A percentile compares a stretch with the other conserved stretches of the same genome.
phyloP scores from a whole-genome alignment of 2,797 vertebrate species.

The Kryptopterus vitreolus region DNA sequence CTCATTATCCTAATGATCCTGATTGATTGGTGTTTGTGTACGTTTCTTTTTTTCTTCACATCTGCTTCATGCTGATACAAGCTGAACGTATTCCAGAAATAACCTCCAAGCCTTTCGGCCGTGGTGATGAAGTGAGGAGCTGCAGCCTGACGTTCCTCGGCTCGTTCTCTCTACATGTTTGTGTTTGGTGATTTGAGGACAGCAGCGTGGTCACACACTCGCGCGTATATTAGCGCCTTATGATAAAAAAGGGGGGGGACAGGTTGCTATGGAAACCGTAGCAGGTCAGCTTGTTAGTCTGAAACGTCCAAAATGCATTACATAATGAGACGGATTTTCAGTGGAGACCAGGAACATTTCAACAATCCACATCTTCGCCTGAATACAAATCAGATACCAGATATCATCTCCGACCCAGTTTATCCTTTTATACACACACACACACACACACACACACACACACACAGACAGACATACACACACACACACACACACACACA shows the following conservation, averaged over 20 bases:
- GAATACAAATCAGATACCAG: slow-evolving; percentile 43
- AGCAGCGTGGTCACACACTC: slow-evolving; percentile 45
- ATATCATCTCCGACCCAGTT: too few relatives aligned
- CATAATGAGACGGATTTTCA: slow-evolving; percentile 59
- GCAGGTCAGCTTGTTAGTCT: slow-evolving; percentile 64
- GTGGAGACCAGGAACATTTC: slow-evolving; percentile 36
- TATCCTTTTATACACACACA: too few relatives aligned
- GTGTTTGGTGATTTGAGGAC: not conserved
- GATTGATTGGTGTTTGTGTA: slow-evolving; percentile 17
- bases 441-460: too few relatives aligned
- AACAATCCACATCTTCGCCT: slow-evolving; percentile 17
- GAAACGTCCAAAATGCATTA: slow-evolving; percentile 64
- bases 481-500: too few relatives aligned
- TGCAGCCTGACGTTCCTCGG: not conserved
- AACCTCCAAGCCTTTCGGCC: not conserved
- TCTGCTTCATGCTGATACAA: slow-evolving; percentile 20
- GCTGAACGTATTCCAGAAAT: not conserved
- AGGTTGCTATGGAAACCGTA: slow-evolving; percentile 68
- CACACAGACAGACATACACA: too few relatives aligned
- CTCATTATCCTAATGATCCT: slow-evolving; percentile 28
- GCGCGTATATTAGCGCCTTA: slow-evolving; percentile 46
- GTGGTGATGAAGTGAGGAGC: slow-evolving; percentile 1
- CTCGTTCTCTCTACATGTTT: not conserved
- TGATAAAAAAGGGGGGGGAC: slow-evolving; percentile 43
- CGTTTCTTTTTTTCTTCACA: slow-evolving; percentile 8